Conservation (phyloP, 2,888 invertebrate species). For the Dusona sp. region DNA sequence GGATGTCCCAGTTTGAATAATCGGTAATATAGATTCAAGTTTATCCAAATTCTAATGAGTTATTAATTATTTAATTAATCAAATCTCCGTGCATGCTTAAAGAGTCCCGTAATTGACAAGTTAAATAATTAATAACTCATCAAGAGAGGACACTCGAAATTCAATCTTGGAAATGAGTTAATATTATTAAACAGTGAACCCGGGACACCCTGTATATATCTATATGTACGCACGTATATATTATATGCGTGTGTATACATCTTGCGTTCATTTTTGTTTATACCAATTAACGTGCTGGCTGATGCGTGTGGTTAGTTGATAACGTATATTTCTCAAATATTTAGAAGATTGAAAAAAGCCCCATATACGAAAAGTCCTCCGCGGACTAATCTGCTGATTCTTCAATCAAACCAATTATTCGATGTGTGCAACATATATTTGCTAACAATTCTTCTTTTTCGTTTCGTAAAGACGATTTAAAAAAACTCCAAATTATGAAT, state of each 20-base stretch:
- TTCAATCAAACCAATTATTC: conserved; percentile 34
- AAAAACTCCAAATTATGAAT: conserved; percentile 1
- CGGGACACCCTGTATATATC: conserved; percentile 17
- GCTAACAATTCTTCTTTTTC: conserved; percentile 4
- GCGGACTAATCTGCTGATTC: conserved; percentile 15
- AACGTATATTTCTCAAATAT: conserved; percentile 38
- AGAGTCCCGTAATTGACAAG: not conserved
- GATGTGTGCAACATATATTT: conserved; percentile 36
- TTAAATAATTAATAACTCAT: not conserved
- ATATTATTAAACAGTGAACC: not conserved
- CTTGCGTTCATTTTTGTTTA: conserved; percentile 46
- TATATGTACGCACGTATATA: conserved; percentile 7
- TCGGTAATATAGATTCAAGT: not conserved
- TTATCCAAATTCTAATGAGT: not conserved
- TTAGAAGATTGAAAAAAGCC: not conserved
- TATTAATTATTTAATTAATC: not conserved
- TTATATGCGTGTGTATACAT: conserved; percentile 17
- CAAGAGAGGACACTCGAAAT: not conserved
- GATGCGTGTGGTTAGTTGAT: conserved; percentile 17
- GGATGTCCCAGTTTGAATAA: not conserved
- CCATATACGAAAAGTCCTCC: not conserved
- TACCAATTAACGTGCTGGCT: conserved; percentile 29
- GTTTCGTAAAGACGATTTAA: not conserved
- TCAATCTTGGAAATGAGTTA: not conserved
- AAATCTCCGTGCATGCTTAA: no score